These are phyloP conservation scores for Brachionus calyciflorus DNA, from an alignment of 1,140 invertebrate species.

Conservation along the genomic window DNA sequence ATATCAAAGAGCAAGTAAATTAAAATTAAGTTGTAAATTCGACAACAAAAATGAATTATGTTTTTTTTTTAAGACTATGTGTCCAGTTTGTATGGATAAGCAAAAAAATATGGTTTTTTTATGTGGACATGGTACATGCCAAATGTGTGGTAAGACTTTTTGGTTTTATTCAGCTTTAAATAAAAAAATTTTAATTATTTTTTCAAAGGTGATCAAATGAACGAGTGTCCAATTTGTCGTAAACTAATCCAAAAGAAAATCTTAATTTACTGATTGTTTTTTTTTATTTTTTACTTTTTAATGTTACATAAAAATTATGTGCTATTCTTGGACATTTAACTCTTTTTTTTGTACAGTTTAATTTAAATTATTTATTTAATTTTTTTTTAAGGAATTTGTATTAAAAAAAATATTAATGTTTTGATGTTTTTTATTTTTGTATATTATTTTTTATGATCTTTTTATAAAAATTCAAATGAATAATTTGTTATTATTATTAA, in stretches of 20 bases:
- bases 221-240: conserved; percentile 91
- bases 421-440: neutral
- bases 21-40: no score
- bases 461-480: no score
- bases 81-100: conserved; percentile 92
- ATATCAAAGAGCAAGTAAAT: conserved; percentile 89
- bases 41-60: no score
- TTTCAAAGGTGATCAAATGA: conserved; percentile 11
- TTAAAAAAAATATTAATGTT: neutral
- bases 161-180: no score
- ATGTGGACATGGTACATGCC: conserved; percentile 93
- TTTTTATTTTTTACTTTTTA: no score
- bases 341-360: neutral
- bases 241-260: conserved; percentile 92
- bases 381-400: neutral
- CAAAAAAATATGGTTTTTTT: conserved; percentile 97
- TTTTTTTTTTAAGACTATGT: conserved; percentile 77
- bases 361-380: neutral
- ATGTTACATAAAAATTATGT: neutral
- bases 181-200: conserved; percentile 71
- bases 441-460: no score
- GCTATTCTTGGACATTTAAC: no score
- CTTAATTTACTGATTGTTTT: conserved; percentile 71
- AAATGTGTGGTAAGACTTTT: conserved; percentile 94
- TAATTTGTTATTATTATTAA: no score